phyloP scores from a whole-genome alignment of 1,140 invertebrate species.

The Lerema accius region DNA sequence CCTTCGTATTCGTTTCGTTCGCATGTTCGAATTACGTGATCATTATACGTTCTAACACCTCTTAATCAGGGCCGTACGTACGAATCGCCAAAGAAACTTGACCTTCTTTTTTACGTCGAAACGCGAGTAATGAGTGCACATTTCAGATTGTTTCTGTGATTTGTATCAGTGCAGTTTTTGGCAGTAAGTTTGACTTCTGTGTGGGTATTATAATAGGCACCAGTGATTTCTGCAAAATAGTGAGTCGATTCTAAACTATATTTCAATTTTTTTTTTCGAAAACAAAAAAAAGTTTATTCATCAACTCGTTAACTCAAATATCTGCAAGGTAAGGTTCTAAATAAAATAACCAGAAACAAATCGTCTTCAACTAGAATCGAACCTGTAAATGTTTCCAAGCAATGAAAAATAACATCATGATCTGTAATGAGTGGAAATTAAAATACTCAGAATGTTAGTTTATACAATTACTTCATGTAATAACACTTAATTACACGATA shows the following conservation, averaged over 20 bases:
- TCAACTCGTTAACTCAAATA: no score
- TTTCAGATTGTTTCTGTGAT: conserved; percentile 18
- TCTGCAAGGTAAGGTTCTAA: no score
- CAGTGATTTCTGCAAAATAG: no score
- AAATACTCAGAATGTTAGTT: not conserved
- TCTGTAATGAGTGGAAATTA: not conserved
- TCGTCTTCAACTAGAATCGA: no score
- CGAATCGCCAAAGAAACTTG: conserved; percentile 41
- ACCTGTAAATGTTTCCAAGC: no score
- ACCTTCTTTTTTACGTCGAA: conserved; percentile 46
- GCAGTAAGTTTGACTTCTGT: not conserved
- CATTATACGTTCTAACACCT: conserved; percentile 42
- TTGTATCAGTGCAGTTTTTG: not conserved
- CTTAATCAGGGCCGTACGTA: conserved; percentile 48
- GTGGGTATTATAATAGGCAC: not conserved
- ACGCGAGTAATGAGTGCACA: conserved; percentile 34
- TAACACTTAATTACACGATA: not conserved
- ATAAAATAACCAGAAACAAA: no score
- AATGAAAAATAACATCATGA: no score
- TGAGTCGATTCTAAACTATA: no score
- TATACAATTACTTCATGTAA: not conserved
- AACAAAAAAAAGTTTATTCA: no score
- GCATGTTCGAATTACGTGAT: conserved; percentile 51
- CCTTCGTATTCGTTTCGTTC: conserved; percentile 29
- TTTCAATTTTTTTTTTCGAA: no score